Evolutionary conservation across 2,888 invertebrate species (phyloP).

Genomic region (Subacronicta megacephala): DNA sequence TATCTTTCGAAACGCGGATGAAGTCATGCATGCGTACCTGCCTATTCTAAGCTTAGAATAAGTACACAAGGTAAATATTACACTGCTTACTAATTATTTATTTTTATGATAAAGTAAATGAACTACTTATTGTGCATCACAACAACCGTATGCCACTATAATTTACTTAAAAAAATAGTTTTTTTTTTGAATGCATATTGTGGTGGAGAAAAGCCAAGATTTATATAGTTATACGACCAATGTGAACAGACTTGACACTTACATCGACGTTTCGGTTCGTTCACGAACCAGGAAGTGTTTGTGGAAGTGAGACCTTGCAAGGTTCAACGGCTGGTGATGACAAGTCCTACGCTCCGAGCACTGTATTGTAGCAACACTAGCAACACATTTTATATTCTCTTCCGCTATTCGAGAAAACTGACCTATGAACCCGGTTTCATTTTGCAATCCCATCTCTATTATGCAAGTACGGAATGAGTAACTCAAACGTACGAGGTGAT

Average conservation of each 20-base stretch:
- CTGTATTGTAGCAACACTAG: no score
- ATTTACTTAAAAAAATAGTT: no score
- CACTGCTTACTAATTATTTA: no score
- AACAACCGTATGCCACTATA: no score
- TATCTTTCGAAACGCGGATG: conserved; percentile 61
- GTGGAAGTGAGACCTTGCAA: conserved; percentile 74
- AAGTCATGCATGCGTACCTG: conserved; percentile 59
- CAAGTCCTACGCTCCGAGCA: conserved; percentile 57
- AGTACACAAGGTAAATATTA: conserved; percentile 26
- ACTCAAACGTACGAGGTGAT: conserved; percentile 37
- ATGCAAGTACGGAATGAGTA: conserved; percentile 56
- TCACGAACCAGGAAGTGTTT: conserved; percentile 73
- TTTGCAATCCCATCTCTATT: conserved; percentile 61
- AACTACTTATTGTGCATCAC: no score
- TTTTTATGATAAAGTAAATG: no score
- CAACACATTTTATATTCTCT: conserved; percentile 66
- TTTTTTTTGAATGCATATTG: no score
- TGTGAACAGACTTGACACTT: conserved; percentile 40
- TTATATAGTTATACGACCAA: no score
- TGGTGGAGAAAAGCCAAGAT: no score
- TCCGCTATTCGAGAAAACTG: conserved; percentile 80
- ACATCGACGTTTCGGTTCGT: conserved; percentile 60
- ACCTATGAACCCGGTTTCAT: conserved; percentile 71
- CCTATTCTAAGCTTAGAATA: conserved; percentile 39
- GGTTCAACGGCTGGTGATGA: conserved; percentile 78